Evolutionary conservation across 2,888 invertebrate species (phyloP), one percentile per base, ranked within the genome.

Genomic region (Cheilosia scutellata): DNA sequence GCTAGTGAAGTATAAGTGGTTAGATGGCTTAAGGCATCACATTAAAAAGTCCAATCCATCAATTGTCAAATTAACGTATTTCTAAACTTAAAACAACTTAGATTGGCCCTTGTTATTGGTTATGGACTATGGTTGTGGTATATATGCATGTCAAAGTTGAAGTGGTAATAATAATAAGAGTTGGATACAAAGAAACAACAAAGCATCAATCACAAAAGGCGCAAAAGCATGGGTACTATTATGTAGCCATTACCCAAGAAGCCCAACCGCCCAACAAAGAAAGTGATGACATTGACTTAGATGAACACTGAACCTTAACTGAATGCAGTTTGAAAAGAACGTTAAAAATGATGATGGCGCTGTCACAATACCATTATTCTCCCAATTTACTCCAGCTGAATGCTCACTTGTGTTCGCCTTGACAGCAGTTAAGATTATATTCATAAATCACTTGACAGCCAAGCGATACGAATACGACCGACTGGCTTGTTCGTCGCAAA

Each of bases 341-440:
- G 51, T 49, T 65, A 27, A 75, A 75, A 65, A 29, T 37, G 63
- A 58, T 60, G 76, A 76, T 37, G 37, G 37, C 53, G 44, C 70
- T 60, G 82, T 66, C 77, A 71, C 65, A 65, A 60, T 76, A 66
- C 60, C 66, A 82, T 76, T 82, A 65, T 71, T 71, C 58, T 70
- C 33, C 58, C n/a, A 51, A 77, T 63, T 70, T 62, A 55, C 51
- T 65, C 37, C 51, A 72, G n/a, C 42, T 55, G 78, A 63, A 74
- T 42, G 40, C 60, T 66, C 60, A 25, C 60, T 65, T 62, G 77
- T 74, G 68, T 72, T 68, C 25, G 66, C 55, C 57, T 31, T 72
- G 78, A 79, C 78, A 70, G 70, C 65, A 47, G 80, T 78, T 74
- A 68, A 77, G 74, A 83, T 83, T 72, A 63, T 42, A 51, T 66